Evolutionary conservation across 2,888 invertebrate genomes (phyloP), one percentile per base, ranked within the genome.

Genomic region (Archips crataeganus): DNA sequence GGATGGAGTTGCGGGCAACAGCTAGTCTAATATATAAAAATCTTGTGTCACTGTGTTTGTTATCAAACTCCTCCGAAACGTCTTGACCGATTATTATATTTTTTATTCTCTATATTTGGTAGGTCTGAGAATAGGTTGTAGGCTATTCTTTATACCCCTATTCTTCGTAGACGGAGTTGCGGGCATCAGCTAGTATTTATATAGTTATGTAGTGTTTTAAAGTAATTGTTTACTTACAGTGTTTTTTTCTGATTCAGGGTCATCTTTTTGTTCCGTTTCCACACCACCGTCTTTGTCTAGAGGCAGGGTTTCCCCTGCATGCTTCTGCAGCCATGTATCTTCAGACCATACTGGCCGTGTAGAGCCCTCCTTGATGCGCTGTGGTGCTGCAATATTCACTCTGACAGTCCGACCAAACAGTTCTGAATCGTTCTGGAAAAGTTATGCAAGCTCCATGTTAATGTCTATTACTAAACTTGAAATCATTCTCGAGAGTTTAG

Each of bases 301-400:
- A 13, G 96, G 94, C 11, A 97, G 94, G 0, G 98, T 98, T 85
- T 98, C 98, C 2, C 99, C 99, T 0, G 99, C 99, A 94, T 99
- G 99, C 86, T 98, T 98, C 87, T 98, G 98, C n/a, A 99, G 91
- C 99, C 99, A 99, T 67, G 96, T 96, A 88, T 99, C 99, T 86
- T 99, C 99, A 0, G 99, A 98, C 99, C 99, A 99, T 2, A 99
- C 99, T 2, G 99, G 98, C 77, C 98, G 96, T 0, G 98, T 97
- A 9, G 98, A 98, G 36, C 99, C 98, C 94, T 99, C 99, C 88
- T 98, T 99, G 70, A 99, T 97, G 80, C 98, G 97, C 88, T 99
- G 98, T 3, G 99, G 99, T 81, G 99, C 99, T 3, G 99, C 99
- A 79, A 99, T 95, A 89, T 99, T 99, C 0, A 99, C 99, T 81